Evolutionary conservation across 2,797 vertebrate genomes (phyloP), one percentile per base, ranked within the genome.

Genomic region (Scarus forsteni): DNA sequence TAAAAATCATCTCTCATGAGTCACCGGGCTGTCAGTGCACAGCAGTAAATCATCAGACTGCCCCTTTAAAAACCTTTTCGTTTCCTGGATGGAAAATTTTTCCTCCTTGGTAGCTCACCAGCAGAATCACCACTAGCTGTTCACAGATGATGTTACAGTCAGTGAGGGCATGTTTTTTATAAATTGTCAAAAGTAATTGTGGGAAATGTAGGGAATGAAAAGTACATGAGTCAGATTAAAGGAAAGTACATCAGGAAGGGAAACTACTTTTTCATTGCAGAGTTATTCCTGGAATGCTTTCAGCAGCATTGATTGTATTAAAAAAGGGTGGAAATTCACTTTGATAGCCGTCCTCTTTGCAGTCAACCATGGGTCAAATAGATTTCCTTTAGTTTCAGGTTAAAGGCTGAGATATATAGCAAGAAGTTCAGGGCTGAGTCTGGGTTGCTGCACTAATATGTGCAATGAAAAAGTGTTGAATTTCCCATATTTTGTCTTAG

Each of bases 51-150:
- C 34, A 1, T 3, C 49, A 10, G 34, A 60, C 8, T 39, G 10
- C 51, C 7, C 19, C n/a, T 48, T 48, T 51, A 3, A 35, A 3
- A 34, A 8, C 10, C 3, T 0, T 45, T 49, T 61, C 42, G 55
- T 54, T 38, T 45, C 45, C 49, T 27, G 49, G 48, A 50, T 74
- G 66, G 73, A 80, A 84, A 77, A 15, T 54, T 35, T 66, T 55
- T 39, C 15, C n/a, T 13, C 68, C 5, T 14, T 0, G 10, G 45
- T 62, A 19, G 19, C 52, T 49, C 18, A 19, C 48, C 5, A 55
- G 55, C 53, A 42, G 14, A 19, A 57, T 71, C 50, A 44, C 46
- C 42, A 59, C 58, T 36, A 56, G 54, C 75, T 48, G 46, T 51
- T 51, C 50, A 18, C 18, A 54, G 51, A 59, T 45, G 11, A 48